These are phyloP conservation scores for Actenoides lindsayi DNA, from an alignment of 2,113 vertebrate genomes.

Conservation along the genomic window DNA sequence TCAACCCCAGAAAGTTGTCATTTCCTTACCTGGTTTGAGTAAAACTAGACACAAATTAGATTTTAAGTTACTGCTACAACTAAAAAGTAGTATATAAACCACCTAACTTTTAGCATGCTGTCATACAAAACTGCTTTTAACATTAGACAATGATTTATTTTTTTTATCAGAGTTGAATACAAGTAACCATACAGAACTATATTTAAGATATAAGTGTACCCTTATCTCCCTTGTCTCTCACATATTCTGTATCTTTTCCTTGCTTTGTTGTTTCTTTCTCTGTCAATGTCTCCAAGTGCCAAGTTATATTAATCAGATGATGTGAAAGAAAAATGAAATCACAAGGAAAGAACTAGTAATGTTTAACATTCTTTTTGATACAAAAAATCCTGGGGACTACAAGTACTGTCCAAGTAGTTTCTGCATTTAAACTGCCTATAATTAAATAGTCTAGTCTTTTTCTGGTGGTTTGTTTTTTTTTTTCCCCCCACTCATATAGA, in stretches of 20 bases:
- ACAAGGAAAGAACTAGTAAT: neutral
- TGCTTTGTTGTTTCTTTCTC: neutral
- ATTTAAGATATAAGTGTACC: slow-evolving; percentile 4
- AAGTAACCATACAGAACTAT: neutral
- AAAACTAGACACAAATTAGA: slow-evolving; percentile 38
- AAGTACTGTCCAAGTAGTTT: neutral
- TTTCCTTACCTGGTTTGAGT: neutral
- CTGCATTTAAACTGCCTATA: neutral
- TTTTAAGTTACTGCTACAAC: slow-evolving; percentile 29
- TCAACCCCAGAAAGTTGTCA: neutral
- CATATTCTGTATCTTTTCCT: neutral
- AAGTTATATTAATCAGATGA: neutral
- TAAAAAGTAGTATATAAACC: slow-evolving; percentile 46
- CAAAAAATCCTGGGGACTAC: neutral
- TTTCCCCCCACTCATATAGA: neutral
- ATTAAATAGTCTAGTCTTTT: neutral
- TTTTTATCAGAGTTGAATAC: slow-evolving; percentile 12
- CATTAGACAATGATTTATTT: neutral
- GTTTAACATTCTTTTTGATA: neutral
- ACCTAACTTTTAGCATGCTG: slow-evolving; percentile 57
- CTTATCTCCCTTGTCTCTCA: neutral
- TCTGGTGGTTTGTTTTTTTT: too few species aligned
- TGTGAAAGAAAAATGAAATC: slow-evolving; percentile 4
- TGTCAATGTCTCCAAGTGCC: neutral
- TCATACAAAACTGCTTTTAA: slow-evolving; percentile 48